Base-by-base conservation (phyloP, 2,888 invertebrate genomes). In the Tiliacea citrago region DNA sequence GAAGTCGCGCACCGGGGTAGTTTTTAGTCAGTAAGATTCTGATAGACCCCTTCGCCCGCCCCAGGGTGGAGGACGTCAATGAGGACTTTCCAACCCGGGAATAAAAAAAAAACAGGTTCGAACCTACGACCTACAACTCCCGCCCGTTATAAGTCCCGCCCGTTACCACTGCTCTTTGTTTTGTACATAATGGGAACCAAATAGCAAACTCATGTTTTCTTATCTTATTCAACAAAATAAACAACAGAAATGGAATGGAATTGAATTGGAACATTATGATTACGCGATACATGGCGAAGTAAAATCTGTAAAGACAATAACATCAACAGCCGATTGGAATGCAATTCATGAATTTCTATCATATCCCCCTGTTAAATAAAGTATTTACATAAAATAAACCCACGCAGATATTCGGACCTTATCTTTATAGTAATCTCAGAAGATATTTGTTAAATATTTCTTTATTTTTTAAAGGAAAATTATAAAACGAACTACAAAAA, bases 331-430 rank as follows among this genome's bases (percentile, higher is more conserved):
- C 65, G 39, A 67, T 69, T 47, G 51, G 35, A 75, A 69, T 66
- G 49, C 55, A 53, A 29, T 72, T 57, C 35, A 79, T 24, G 73
- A 47, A 79, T 78, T 58, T 58, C 63, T 79, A 58, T 68, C 58
- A 68, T 45, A 78, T 53, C 45, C 29, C 35, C 1, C 16, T 55
- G 49, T 18, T 68, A 68, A 39, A 53, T 68, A 4, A 73, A 63
- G 21, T 60, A 79, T 79, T 79, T 57, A 66, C 55, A 74, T 79
- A 60, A 49, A 66, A 51, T 60, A 70, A 73, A 62, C 67, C 73
- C 47, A 73, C 79, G 47, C 58, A 45, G 24, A 10, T 68, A 55
- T 51, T 35, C 42, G 2, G 7, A 29, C 1, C 39, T 42, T 60
- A 70, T 63, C 45, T 77, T 47, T 21, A 61, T 77, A 12, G 55